Conservation (phyloP, 2,888 invertebrate genomes). For the Megaustenia siamemsis region DNA sequence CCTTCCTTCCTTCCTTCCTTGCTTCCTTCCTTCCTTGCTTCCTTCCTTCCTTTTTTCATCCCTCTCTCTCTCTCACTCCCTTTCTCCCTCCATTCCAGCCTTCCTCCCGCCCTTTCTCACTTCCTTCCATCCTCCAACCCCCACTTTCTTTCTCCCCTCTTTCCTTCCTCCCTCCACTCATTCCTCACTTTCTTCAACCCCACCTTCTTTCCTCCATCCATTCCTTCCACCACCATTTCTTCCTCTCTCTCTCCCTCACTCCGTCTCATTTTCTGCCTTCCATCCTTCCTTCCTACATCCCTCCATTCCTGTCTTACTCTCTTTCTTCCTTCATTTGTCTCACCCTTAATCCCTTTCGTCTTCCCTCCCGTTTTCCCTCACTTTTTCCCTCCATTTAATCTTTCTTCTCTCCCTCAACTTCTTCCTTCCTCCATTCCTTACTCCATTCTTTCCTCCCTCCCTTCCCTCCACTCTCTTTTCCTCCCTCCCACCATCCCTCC, state of each 20-base stretch:
- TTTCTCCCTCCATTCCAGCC: background rate
- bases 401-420: background rate
- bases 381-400: background rate
- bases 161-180: background rate
- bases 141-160: background rate
- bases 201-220: background rate
- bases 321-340: background rate
- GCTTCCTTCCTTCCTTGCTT: background rate
- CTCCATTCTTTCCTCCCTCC: background rate
- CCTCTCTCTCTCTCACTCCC: background rate
- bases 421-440: background rate
- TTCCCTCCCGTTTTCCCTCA: background rate
- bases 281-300: background rate
- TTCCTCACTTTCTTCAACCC: background rate
- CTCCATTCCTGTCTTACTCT: background rate
- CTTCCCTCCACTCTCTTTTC: background rate
- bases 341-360: background rate
- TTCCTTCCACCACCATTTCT: background rate
- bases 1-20: background rate
- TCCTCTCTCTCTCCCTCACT: background rate
- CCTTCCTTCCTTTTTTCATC: background rate
- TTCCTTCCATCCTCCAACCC: background rate
- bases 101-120: background rate
- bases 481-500: background rate
- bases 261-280: background rate